Conservation (phyloP, 2,888 invertebrate species). For the Callyntrura sp. region DNA sequence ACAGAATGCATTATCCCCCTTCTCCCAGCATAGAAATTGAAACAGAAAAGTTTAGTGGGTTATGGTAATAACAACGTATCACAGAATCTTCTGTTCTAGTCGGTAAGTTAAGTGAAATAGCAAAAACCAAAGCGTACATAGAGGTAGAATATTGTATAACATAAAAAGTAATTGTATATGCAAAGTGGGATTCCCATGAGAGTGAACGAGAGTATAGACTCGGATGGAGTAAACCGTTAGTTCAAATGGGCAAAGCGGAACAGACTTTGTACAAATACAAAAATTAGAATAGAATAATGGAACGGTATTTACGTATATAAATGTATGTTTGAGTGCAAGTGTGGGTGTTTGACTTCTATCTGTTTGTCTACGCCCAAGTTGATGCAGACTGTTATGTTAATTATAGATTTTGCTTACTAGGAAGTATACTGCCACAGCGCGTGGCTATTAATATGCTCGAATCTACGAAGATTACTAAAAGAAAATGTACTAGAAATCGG, state of each 20-base stretch:
- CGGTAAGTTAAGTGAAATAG: background rate
- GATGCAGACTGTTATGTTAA: background rate
- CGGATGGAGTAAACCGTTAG: background rate
- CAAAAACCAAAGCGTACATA: background rate
- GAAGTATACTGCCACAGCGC: background rate
- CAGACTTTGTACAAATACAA: background rate
- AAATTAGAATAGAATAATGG: background rate
- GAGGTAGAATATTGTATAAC: background rate
- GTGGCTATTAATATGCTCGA: no score
- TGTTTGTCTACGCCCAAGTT: background rate
- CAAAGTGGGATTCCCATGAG: background rate
- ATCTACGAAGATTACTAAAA: background rate
- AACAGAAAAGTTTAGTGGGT: slow-evolving; percentile 11
- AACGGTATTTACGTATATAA: background rate
- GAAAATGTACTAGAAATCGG: background rate
- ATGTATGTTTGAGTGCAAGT: background rate
- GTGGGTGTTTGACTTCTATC: background rate
- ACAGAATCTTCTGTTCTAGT: background rate
- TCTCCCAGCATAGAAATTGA: background rate
- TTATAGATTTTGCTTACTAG: background rate
- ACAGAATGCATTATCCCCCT: background rate
- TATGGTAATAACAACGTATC: background rate
- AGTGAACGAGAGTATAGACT: background rate
- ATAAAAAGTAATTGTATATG: slow-evolving; percentile 31
- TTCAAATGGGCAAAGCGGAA: background rate